These are phyloP conservation scores for Nasonia giraulti DNA, from an alignment of 1,140 invertebrate genomes.

Conservation along the genomic window DNA sequence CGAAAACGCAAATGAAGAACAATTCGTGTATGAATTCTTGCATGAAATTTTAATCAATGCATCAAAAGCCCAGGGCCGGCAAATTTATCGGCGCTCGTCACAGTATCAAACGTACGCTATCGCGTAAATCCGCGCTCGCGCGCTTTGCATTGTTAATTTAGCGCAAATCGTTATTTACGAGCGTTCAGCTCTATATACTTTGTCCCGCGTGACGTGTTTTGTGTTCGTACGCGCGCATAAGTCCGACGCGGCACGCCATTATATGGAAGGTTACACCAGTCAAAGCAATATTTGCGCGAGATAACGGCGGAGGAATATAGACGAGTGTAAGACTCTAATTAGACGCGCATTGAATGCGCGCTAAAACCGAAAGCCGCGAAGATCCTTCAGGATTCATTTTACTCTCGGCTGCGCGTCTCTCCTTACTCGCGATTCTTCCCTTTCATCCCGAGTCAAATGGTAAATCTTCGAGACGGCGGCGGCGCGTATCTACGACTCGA, in stretches of 20 bases:
- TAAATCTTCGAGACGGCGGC: slow-evolving; percentile 31
- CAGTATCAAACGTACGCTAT: background rate
- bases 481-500: slow-evolving; percentile 17
- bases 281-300: slow-evolving; percentile 11
- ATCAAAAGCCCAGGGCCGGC: background rate
- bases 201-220: too few relatives aligned
- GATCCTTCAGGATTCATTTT: slow-evolving; percentile 28
- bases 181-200: too few relatives aligned
- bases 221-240: too few relatives aligned
- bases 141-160: too few relatives aligned
- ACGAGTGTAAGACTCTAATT: slow-evolving; percentile 50
- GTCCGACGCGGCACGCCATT: too few relatives aligned
- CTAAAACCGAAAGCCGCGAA: slow-evolving; percentile 41
- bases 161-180: too few relatives aligned
- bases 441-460: slow-evolving; percentile 29
- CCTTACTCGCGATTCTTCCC: background rate
- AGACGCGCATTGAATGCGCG: slow-evolving; percentile 37
- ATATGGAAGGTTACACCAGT: background rate
- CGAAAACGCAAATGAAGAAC: slow-evolving; percentile 35
- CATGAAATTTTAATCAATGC: slow-evolving; percentile 35
- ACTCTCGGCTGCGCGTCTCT: slow-evolving; percentile 10
- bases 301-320: slow-evolving; percentile 9
- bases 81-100: slow-evolving; percentile 5
- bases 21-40: slow-evolving; percentile 35
- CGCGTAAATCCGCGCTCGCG: background rate